Base-by-base conservation (phyloP, 2,113 vertebrate species). In the Oncorhynchus clarkii region DNA sequence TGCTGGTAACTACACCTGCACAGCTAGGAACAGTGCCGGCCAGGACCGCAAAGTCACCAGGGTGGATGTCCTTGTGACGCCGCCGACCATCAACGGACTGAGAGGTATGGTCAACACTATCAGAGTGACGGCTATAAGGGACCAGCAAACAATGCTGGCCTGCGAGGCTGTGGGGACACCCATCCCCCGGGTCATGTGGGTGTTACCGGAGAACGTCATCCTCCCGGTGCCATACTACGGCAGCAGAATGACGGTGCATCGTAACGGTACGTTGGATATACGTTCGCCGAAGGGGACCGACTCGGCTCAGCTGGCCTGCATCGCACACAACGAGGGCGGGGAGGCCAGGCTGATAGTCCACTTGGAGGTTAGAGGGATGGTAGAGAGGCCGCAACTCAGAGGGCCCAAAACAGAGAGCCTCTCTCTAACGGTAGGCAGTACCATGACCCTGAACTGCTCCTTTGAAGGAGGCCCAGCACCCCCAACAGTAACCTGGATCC, bases 251-350 rank as follows among this genome's bases (percentile, higher is more conserved):
- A 92, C 93, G 0, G 95, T 98, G 49, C 95, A 97, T 66, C 90
- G 65, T n/a, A 98, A 99, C 1, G 97, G 97, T 0, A 96, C 96
- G 0, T 72, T 99, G 86, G 96, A 98, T 73, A 94, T 99, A 39
- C 89, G 74, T 22, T 91, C 82, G 0, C 72, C 95, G 31, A 88
- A 91, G n/a, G 88, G 60, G 67, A 92, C 91, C 0, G 96, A 98
- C 1, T 92, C 95, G 0, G 93, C 92, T 18, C 92, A 91, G 49
- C 90, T 99, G 1, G 78, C 80, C 12, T 99, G 97, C 74, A 91
- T 98, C 0, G 96, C 92, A 0, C 93, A 95, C 14, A 98, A 96
- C 0, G 96, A 96, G 82, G 97, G 95, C 0, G 97, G 97, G 0
- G 96, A 99, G 34, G 95, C 95, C 0, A 87, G 90, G 49, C 74